Percentiles rank a stretch among this genome's conserved stretches.
Evolutionary conservation across 2,113 vertebrate genomes (phyloP).

Genomic region (Erpornis zantholeuca): DNA sequence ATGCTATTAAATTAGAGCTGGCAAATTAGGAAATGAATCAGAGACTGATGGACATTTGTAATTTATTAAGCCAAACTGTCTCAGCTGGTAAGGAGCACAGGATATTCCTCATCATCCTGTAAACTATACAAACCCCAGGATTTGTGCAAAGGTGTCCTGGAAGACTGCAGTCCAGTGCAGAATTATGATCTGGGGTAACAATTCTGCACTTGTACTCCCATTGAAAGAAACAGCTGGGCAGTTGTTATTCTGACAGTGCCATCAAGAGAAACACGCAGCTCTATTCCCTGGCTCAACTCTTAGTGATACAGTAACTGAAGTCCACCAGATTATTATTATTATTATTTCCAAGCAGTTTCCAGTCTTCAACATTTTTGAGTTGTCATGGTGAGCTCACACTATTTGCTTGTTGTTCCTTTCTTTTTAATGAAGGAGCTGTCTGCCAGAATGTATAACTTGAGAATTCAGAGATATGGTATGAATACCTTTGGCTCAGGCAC

Average conservation of each 20-base stretch:
- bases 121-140: not conserved
- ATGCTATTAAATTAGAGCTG: not conserved
- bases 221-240: not conserved
- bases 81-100: not conserved
- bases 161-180: not conserved
- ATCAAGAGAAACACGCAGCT: not conserved
- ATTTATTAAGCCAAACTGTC: not conserved
- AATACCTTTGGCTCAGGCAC: not conserved
- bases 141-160: not conserved
- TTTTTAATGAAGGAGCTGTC: not conserved
- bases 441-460: not conserved
- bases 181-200: not conserved
- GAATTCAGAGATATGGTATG: not conserved
- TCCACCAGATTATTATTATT: not conserved
- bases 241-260: not conserved
- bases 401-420: not conserved
- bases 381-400: not conserved
- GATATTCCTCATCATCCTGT: not conserved
- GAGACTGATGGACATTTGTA: not conserved
- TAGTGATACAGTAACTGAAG: not conserved
- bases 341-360: not conserved
- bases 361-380: not conserved
- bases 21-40: slow-evolving; percentile 16
- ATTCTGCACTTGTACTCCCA: not conserved
- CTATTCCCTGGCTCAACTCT: accelerated